Evolutionary conservation across 1,140 invertebrate species (phyloP), one percentile per base, ranked within the genome.

Genomic region (Bradynema listronoti): DNA sequence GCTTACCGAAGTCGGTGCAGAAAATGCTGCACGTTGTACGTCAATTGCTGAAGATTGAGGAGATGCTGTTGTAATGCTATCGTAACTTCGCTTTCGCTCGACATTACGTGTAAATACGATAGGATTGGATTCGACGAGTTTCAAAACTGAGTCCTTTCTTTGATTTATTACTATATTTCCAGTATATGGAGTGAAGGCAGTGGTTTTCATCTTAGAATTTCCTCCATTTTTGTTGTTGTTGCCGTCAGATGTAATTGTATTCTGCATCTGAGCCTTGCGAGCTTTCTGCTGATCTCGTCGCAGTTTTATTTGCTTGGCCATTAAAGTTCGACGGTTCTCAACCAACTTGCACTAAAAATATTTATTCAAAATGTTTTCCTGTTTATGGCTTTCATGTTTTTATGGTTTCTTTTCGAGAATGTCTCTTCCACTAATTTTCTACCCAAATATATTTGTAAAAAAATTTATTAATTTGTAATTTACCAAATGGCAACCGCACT

Each of bases 231-330:
- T 56, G 3, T 58, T 58, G 16, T 41, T 41, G 19, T 30, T 30
- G 16, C 30, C 43, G 9, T 70, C 29, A n/a, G n/a, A n/a, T n/a
- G n/a, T n/a, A n/a, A n/a, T n/a, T n/a, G n/a, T n/a, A n/a, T n/a
- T n/a, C 19, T 34, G 24, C 43, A 30, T 7, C 16, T 70, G n/a
- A n/a, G 61, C 66, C 25, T 41, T 19, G 11, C 61, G 53, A 9
- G 66, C 69, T 33, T 73, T 69, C 29, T 72, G 65, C 42, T 70
- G 68, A 47, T 71, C 41, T 4, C 68, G 57, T 16, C 68, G 52
- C 33, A 70, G 30, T 19, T 72, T 72, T 27, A 70, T 70, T 58
- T 70, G 68, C 19, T 46, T 55, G 9, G 68, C 68, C 68, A 70
- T 70, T 24, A 70, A 32, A 9, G 30, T 30, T 22, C 68, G 61